Evolutionary conservation across 2,888 invertebrate genomes (phyloP).

Genomic region (Tetrapedia diversipes): DNA sequence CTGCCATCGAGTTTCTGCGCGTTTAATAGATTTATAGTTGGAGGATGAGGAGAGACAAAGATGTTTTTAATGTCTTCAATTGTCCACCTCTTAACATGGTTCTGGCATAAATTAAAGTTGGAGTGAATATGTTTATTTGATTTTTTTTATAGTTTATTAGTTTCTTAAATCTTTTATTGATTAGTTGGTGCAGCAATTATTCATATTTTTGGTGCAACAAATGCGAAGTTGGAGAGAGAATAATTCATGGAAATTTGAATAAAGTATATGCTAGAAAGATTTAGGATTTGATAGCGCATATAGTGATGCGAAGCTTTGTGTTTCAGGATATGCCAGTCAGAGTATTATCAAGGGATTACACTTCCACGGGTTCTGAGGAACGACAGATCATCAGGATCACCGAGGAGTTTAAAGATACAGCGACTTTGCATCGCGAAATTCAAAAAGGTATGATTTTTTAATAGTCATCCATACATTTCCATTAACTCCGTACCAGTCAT

Average conservation of each 20-base stretch:
- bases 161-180: too few relatives aligned
- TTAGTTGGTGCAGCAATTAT: neutral
- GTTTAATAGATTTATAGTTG: slow-evolving; percentile 21
- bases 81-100: neutral
- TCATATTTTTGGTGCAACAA: neutral
- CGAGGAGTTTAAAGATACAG: slow-evolving; percentile 27
- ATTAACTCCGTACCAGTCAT: neutral
- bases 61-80: slow-evolving; percentile 12
- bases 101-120: neutral
- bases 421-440: neutral
- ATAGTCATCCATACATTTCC: too few relatives aligned
- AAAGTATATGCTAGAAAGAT: neutral
- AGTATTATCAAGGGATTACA: slow-evolving; percentile 48
- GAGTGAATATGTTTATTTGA: too few relatives aligned
- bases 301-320: slow-evolving; percentile 7
- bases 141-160: neutral
- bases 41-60: slow-evolving; percentile 7
- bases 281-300: slow-evolving; percentile 13
- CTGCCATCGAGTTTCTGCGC: slow-evolving; percentile 12
- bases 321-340: slow-evolving; percentile 25
- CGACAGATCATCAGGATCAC: slow-evolving; percentile 26
- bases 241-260: neutral
- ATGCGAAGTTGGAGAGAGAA: neutral
- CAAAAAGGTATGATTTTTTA: neutral
- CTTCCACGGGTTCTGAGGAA: slow-evolving; percentile 16